Conservation (phyloP, 1,140 invertebrate species). For the Eriocheir sinensis region DNA sequence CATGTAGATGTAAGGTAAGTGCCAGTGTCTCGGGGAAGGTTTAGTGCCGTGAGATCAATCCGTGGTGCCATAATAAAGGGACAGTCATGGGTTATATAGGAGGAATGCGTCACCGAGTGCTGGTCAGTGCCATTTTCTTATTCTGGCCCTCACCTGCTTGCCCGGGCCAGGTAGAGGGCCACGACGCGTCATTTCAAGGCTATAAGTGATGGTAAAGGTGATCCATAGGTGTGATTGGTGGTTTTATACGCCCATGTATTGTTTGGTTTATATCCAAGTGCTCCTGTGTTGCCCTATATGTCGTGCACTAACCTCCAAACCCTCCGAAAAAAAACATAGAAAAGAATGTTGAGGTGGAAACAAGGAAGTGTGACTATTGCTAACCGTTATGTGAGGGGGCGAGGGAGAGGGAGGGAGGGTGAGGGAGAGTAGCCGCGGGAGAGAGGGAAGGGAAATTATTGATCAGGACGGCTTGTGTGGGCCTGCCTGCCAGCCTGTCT, state of each 20-base stretch:
- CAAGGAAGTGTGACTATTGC: too few relatives aligned
- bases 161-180: neutral
- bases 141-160: too few relatives aligned
- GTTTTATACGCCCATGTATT: too few relatives aligned
- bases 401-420: conserved; percentile 35
- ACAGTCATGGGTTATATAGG: conserved; percentile 73
- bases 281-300: too few relatives aligned
- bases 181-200: too few relatives aligned
- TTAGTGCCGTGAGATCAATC: neutral
- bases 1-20: conserved; percentile 79
- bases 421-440: conserved; percentile 64
- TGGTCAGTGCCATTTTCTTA: too few relatives aligned
- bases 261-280: too few relatives aligned
- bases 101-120: conserved; percentile 74
- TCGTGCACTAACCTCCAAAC: too few relatives aligned
- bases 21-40: neutral
- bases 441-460: conserved; percentile 75
- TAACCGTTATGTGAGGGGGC: conserved; percentile 27
- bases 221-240: too few relatives aligned
- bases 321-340: too few relatives aligned
- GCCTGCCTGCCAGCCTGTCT: conserved; percentile 62
- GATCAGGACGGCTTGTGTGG: conserved; percentile 71
- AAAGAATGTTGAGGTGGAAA: too few relatives aligned
- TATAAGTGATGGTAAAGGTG: too few relatives aligned
- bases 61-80: conserved; percentile 68